These are phyloP conservation scores for Lophius americanus DNA, from an alignment of 2,797 vertebrate genomes.

Conservation along the genomic window DNA sequence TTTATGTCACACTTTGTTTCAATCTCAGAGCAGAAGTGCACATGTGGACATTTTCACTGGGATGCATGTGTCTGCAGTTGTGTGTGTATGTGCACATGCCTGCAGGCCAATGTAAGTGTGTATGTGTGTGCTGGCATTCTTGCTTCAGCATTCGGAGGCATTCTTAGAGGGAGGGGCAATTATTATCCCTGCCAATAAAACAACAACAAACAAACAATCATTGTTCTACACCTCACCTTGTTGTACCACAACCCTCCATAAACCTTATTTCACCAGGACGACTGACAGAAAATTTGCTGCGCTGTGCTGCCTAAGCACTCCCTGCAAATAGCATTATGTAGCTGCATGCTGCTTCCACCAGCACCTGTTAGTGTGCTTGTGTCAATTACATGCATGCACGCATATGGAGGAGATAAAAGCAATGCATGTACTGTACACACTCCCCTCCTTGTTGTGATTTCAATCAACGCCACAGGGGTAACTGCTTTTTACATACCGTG, in stretches of 20 bases:
- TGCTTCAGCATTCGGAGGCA: slow-evolving; percentile 56
- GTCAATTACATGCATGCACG: slow-evolving; percentile 36
- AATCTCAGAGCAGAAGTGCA: slow-evolving; percentile 31
- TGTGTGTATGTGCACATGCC: slow-evolving; percentile 8
- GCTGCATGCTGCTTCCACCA: slow-evolving; percentile 52
- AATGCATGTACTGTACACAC: slow-evolving; percentile 14
- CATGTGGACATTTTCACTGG: slow-evolving; percentile 44
- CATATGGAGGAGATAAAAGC: slow-evolving; percentile 23
- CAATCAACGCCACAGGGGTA: slow-evolving; percentile 45
- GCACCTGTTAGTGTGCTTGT: slow-evolving; percentile 43
- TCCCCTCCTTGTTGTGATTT: slow-evolving; percentile 16
- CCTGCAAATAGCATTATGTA: slow-evolving; percentile 69
- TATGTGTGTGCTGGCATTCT: slow-evolving; percentile 68
- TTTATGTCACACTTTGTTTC: slow-evolving; percentile 23
- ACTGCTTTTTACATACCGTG: slow-evolving; percentile 49
- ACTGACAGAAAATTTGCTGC: slow-evolving; percentile 79
- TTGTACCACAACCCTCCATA: slow-evolving; percentile 76
- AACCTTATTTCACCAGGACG: slow-evolving; percentile 69
- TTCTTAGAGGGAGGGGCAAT: slow-evolving; percentile 68
- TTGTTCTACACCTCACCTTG: slow-evolving; percentile 81
- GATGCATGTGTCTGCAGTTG: slow-evolving; percentile 19
- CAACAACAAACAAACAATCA: slow-evolving; percentile 81
- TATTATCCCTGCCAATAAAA: slow-evolving; percentile 84
- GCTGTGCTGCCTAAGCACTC: slow-evolving; percentile 84
- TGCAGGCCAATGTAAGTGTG: slow-evolving; percentile 64